phyloP scores from a whole-genome alignment of 1,140 invertebrate genomes.

The Bombus turneri region DNA sequence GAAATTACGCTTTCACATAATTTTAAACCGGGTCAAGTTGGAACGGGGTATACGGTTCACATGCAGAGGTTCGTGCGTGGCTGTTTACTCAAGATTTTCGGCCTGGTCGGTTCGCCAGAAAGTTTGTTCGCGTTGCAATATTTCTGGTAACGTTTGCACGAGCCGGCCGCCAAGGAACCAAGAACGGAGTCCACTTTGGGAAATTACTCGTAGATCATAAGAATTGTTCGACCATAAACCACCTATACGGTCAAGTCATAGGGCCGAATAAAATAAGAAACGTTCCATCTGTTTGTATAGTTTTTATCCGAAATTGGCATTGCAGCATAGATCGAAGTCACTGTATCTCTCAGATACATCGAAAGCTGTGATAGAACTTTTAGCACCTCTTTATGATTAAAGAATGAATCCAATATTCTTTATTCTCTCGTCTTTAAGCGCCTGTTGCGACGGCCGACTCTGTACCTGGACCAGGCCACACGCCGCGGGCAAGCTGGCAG shows the following conservation, averaged over 20 bases:
- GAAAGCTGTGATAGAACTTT: too few relatives aligned
- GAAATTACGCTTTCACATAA: conserved; percentile 34
- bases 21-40: conserved; percentile 10
- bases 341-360: too few relatives aligned
- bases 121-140: conserved; percentile 16
- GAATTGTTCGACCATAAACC: conserved; percentile 50
- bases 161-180: conserved; percentile 13
- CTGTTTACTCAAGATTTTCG: conserved; percentile 27
- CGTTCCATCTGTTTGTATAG: background rate
- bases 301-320: background rate
- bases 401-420: too few relatives aligned
- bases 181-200: conserved; percentile 53
- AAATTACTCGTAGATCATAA: conserved; percentile 61
- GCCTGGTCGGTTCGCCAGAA: background rate
- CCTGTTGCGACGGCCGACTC: too few relatives aligned
- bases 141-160: conserved; percentile 25
- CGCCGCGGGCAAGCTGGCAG: too few relatives aligned
- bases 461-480: too few relatives aligned
- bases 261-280: background rate
- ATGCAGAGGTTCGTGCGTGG: background rate
- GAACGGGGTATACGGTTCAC: background rate
- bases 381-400: too few relatives aligned
- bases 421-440: too few relatives aligned
- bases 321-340: too few relatives aligned
- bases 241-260: conserved; percentile 5